Conservation (phyloP, 2,113 vertebrate genomes). For the Melanerpes formicivorus region DNA sequence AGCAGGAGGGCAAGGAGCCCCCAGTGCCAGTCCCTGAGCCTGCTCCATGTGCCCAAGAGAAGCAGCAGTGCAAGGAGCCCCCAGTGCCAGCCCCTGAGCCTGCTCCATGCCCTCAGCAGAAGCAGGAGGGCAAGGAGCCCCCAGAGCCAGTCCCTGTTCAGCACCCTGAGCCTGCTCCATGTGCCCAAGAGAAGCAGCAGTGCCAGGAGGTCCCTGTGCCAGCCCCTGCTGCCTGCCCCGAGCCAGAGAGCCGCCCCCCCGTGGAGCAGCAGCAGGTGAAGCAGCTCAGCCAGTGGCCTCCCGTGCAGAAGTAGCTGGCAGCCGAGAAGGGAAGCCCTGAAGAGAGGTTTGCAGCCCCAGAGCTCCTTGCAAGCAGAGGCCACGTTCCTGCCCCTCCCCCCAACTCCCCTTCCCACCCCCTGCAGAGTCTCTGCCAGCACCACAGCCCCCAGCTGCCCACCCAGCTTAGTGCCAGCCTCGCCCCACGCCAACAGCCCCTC, state of each 20-base stretch:
- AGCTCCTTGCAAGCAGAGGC: neutral
- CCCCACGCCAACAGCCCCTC: neutral
- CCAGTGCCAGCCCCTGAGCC: neutral
- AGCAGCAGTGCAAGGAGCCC: neutral
- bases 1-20: neutral
- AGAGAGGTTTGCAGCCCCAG: neutral
- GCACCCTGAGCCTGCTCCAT: neutral
- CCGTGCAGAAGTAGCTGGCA: slow-evolving; percentile 6
- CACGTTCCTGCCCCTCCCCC: neutral
- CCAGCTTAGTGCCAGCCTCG: neutral
- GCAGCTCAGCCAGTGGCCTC: slow-evolving; percentile 28
- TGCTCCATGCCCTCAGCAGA: too few species aligned
- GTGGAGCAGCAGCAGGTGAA: slow-evolving; percentile 46
- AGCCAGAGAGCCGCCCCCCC: neutral
- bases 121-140: too few species aligned
- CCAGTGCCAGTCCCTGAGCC: neutral
- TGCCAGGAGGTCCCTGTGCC: neutral
- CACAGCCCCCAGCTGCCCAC: neutral
- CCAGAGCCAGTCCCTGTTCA: neutral
- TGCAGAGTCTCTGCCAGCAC: neutral
- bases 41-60: neutral
- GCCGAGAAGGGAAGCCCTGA: neutral
- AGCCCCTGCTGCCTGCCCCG: neutral
- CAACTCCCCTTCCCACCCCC: neutral
- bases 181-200: neutral